Conservation (phyloP, 2,113 vertebrate genomes). For the Indicator indicator region DNA sequence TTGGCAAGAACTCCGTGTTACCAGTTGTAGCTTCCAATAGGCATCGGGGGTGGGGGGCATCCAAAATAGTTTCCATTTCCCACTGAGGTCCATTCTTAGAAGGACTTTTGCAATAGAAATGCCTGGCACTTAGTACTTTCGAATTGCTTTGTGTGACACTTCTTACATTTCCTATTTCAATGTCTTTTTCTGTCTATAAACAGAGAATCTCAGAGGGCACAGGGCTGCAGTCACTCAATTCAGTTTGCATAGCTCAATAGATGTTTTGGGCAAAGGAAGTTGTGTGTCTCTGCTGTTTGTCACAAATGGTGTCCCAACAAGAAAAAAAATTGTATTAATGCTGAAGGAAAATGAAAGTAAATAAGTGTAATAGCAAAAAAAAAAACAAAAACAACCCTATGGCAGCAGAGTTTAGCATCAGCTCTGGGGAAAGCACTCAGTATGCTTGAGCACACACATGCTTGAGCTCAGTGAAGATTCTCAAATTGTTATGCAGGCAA, state of each 20-base stretch:
- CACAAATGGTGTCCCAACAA: not conserved
- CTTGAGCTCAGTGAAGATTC: not conserved
- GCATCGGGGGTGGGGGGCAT: not conserved
- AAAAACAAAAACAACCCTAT: not conserved
- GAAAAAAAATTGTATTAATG: not conserved
- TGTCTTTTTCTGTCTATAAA: constrained; percentile 53
- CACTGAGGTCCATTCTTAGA: constrained; percentile 16
- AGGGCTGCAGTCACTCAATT: not conserved
- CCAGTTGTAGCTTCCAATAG: not conserved
- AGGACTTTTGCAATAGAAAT: constrained; percentile 42
- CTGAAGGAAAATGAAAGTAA: not conserved
- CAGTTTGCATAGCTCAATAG: not conserved
- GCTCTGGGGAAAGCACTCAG: not conserved
- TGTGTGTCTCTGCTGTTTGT: constrained; percentile 9
- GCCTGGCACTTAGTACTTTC: constrained; percentile 35
- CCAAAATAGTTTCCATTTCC: constrained; percentile 45
- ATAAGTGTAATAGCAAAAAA: not conserved
- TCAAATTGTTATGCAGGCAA: not conserved
- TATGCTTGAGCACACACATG: not conserved
- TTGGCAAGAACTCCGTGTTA: not conserved
- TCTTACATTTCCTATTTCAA: constrained; percentile 45
- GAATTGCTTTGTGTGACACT: constrained; percentile 33
- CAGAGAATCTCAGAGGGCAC: not conserved
- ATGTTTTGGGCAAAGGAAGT: constrained; percentile 12
- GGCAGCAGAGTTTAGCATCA: not conserved